Evolutionary conservation across 2,797 vertebrate genomes (phyloP).

Genomic region (Petrocephalus sullivani): DNA sequence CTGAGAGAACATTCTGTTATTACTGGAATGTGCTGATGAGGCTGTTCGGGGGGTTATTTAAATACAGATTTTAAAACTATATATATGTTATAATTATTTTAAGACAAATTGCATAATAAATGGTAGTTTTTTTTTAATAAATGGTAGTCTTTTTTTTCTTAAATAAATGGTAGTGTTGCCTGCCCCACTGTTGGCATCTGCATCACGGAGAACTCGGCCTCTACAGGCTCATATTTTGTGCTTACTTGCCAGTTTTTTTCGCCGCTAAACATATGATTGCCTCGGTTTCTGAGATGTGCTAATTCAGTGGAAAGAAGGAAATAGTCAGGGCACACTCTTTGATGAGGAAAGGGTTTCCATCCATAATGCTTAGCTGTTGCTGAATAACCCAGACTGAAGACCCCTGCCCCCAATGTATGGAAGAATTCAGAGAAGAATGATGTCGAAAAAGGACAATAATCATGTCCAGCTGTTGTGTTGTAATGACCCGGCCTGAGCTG

Average conservation of each 20-base stretch:
- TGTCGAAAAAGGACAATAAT: not conserved
- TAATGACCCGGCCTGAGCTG: not conserved
- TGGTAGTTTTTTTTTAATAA: not conserved
- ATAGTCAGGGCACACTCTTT: not conserved
- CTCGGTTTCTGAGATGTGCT: not conserved
- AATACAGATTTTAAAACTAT: not conserved
- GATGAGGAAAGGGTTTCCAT: not conserved
- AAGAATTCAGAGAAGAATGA: slow-evolving; percentile 2
- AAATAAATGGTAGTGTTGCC: not conserved
- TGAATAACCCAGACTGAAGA: not conserved
- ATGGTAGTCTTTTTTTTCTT: not conserved
- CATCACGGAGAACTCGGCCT: not conserved
- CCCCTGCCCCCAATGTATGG: not conserved
- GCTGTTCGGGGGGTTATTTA: not conserved
- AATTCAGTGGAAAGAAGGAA: not conserved
- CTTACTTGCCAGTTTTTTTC: not conserved
- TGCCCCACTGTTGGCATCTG: not conserved
- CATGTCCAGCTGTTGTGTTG: not conserved
- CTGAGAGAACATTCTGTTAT: not conserved
- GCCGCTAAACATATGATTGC: not conserved
- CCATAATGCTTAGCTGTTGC: not conserved
- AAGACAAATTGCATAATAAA: not conserved
- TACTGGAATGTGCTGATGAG: not conserved
- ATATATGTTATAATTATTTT: not conserved
- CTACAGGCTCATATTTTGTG: not conserved